Evolutionary conservation across 2,113 vertebrate species (phyloP).

Genomic region (Fregata magnificens): DNA sequence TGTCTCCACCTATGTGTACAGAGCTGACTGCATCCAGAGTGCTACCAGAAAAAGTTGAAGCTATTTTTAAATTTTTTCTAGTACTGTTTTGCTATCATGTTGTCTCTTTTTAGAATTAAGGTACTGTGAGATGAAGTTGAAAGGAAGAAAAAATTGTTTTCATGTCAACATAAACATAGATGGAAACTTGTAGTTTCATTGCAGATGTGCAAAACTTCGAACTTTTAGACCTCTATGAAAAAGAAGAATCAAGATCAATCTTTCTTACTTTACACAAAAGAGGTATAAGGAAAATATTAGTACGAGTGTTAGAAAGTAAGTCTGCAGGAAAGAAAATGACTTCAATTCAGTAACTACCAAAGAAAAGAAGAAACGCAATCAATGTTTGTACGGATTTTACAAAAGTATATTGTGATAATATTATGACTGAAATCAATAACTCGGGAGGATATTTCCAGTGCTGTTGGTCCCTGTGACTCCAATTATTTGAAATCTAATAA

Average conservation of each 20-base stretch:
- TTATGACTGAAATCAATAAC: background rate
- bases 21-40: background rate
- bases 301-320: background rate
- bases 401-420: background rate
- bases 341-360: background rate
- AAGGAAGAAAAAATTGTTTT: background rate
- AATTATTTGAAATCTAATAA: slow-evolving; percentile 5
- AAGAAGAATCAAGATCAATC: background rate
- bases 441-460: background rate
- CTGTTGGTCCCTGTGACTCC: background rate
- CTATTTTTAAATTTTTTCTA: background rate
- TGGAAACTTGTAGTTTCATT: background rate
- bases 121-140: background rate
- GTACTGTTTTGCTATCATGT: background rate
- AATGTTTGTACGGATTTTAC: background rate
- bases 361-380: background rate
- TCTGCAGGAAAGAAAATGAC: background rate
- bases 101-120: background rate
- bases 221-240: background rate
- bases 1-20: background rate
- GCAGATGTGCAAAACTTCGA: background rate
- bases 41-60: background rate
- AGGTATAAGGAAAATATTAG: background rate
- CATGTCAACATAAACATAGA: background rate
- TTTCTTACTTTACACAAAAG: background rate